Conservation (phyloP, 1,140 invertebrate genomes). For the Heliothis virescens region DNA sequence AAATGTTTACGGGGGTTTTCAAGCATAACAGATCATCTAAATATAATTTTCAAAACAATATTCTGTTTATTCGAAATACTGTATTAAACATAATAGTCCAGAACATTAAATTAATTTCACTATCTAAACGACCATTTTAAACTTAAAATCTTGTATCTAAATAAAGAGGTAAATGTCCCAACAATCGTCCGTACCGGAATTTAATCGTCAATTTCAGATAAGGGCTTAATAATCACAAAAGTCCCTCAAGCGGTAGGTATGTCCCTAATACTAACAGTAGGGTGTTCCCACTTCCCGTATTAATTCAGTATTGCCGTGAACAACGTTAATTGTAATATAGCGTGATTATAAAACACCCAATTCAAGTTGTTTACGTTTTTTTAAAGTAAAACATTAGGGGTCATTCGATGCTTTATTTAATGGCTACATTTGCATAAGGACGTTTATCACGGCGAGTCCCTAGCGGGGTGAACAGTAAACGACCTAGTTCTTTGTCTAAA, state of each 20-base stretch:
- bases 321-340: constrained; percentile 66
- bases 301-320: constrained; percentile 62
- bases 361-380: constrained; percentile 63
- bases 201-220: constrained; percentile 42
- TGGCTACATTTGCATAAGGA: constrained; percentile 55
- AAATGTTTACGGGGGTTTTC: no score
- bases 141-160: background rate
- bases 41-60: no score
- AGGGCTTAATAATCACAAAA: constrained; percentile 35
- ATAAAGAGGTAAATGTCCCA: constrained; percentile 38
- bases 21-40: no score
- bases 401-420: constrained; percentile 53
- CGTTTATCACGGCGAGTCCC: constrained; percentile 42
- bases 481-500: constrained; percentile 32
- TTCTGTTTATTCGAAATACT: no score
- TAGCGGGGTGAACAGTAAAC: constrained; percentile 24
- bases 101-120: constrained; percentile 10
- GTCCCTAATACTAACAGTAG: constrained; percentile 29
- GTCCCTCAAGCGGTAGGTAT: background rate
- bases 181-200: constrained; percentile 31
- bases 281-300: constrained; percentile 52
- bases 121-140: background rate
- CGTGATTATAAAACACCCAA: constrained; percentile 69
- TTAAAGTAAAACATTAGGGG: constrained; percentile 46
- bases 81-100: background rate